A percentile compares a stretch with the other conserved stretches of the same genome.
These are phyloP conservation scores for Colletes gigas DNA, from an alignment of 1,140 invertebrate genomes.

Conservation along the genomic window DNA sequence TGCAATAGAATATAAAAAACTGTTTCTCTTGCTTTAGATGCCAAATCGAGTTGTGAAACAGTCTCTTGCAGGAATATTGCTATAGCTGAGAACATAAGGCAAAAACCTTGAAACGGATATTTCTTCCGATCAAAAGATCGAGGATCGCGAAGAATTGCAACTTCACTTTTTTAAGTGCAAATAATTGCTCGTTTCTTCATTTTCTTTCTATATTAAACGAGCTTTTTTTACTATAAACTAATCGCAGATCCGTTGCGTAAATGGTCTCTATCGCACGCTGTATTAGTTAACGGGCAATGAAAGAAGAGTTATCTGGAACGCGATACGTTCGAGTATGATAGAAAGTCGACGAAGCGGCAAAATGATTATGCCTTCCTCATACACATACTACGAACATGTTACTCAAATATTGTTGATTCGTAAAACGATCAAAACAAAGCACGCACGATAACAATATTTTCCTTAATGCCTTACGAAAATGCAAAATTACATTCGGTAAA, in stretches of 20 bases:
- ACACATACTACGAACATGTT: not conserved
- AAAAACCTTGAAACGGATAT: slow-evolving; percentile 29
- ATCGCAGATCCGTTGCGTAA: not conserved
- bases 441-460: not conserved
- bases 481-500: not conserved
- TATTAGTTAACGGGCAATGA: not conserved
- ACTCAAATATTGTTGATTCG: not conserved
- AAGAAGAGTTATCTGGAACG: not conserved
- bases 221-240: not conserved
- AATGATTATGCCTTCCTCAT: not conserved
- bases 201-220: not conserved
- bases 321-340: not conserved
- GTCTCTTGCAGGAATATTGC: not conserved
- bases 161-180: not conserved
- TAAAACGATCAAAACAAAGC: not conserved
- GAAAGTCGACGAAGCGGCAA: not conserved
- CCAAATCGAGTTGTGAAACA: not conserved
- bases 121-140: not conserved
- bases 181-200: not conserved
- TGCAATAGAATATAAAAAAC: not conserved
- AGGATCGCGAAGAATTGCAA: not conserved
- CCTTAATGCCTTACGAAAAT: not conserved
- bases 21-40: not conserved
- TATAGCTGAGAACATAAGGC: not conserved
- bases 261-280: not conserved